These are phyloP conservation scores for Synaphobranchus kaupii DNA, from an alignment of 2,797 vertebrate genomes.

Conservation along the genomic window DNA sequence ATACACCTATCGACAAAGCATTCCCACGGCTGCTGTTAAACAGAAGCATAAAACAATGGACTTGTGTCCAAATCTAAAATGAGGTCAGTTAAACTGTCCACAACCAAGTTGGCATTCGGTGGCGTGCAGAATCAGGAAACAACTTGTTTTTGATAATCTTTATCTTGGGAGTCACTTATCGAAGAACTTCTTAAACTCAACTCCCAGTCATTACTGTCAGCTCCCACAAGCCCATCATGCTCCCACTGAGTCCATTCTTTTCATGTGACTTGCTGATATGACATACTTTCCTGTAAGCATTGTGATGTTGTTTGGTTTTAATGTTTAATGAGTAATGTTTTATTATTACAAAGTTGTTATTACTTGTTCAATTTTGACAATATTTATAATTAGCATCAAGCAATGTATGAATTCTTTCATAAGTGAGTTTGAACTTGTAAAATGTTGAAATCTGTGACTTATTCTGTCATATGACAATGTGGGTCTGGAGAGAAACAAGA, in stretches of 20 bases:
- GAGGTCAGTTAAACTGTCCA: slow-evolving; percentile 2
- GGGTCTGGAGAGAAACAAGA: background rate
- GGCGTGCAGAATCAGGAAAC: slow-evolving; percentile 17
- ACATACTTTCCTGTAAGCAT: background rate
- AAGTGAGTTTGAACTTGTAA: background rate
- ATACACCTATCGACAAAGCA: background rate
- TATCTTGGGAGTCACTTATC: background rate
- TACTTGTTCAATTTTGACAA: background rate
- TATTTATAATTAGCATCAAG: background rate
- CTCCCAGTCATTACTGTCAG: background rate
- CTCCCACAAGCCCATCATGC: background rate
- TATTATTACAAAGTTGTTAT: background rate
- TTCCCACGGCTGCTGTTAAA: background rate
- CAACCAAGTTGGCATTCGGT: background rate
- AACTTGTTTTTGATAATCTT: slow-evolving; percentile 20
- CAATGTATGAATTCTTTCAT: background rate
- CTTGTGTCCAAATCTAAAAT: slow-evolving; percentile 18
- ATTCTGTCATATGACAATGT: slow-evolving; percentile 1
- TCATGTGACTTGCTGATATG: background rate
- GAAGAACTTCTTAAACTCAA: slow-evolving; percentile 6
- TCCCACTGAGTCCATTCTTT: background rate
- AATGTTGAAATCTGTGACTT: background rate
- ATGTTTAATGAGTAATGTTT: background rate
- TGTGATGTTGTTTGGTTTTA: background rate
- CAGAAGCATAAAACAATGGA: background rate